These are phyloP conservation scores for Ammodramus savannarum DNA, from an alignment of 2,113 vertebrate genomes.

Conservation along the genomic window DNA sequence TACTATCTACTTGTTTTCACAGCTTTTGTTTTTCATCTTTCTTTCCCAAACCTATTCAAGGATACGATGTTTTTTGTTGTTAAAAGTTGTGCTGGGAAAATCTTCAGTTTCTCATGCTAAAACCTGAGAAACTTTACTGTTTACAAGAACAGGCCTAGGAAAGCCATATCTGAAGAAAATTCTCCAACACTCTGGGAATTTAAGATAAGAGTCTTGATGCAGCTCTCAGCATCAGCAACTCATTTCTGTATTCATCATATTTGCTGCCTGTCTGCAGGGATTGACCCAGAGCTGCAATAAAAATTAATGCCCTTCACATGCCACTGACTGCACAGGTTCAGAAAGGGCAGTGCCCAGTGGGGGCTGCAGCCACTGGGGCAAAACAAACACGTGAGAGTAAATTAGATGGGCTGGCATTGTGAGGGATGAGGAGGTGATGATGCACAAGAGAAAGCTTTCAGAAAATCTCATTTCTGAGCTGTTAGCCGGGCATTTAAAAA, in stretches of 20 bases:
- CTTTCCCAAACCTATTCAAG: too few relatives aligned
- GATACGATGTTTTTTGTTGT: too few relatives aligned
- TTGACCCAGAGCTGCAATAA: not conserved
- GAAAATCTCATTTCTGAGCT: not conserved
- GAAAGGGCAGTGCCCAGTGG: not conserved
- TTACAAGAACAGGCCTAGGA: too few relatives aligned
- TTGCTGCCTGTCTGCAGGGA: not conserved
- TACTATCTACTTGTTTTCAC: too few relatives aligned
- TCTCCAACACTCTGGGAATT: not conserved
- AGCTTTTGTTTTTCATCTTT: too few relatives aligned
- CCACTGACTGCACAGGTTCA: not conserved
- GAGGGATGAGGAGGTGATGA: not conserved
- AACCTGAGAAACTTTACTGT: too few relatives aligned
- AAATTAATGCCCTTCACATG: not conserved
- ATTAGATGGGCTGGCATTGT: not conserved
- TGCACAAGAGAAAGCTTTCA: not conserved
- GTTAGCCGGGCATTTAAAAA: not conserved
- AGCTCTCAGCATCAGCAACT: not conserved
- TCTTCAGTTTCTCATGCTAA: too few relatives aligned
- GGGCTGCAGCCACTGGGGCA: not conserved
- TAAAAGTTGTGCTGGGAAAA: too few relatives aligned
- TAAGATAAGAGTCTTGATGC: not conserved
- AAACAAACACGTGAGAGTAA: not conserved
- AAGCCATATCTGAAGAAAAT: too few relatives aligned
- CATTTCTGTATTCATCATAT: not conserved